Evolutionary conservation across 1,140 invertebrate genomes (phyloP), one percentile per base, ranked within the genome.

Genomic region (Drosophila bocki): DNA sequence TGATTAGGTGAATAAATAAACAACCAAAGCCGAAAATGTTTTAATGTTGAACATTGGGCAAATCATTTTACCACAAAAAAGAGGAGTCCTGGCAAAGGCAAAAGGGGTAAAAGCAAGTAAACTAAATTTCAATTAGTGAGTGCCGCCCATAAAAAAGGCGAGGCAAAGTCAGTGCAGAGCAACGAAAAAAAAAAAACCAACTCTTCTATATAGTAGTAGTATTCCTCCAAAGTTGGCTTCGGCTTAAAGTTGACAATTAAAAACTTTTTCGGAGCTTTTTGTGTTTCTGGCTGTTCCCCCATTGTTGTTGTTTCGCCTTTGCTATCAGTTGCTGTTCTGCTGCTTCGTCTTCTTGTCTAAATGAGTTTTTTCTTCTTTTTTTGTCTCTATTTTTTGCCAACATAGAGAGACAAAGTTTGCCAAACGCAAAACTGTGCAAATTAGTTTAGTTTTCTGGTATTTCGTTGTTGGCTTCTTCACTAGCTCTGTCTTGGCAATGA

Each of bases 181-280:
- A 26, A 26, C 26, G 26, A 26, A 26, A 26, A 26, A 26, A 45
- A 19, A 70, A 51, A 51, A 70, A 53, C 44, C 44, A 50, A 64
- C 51, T 62, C 35, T 37, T 50, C 19, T 29, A 22, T 35, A 35
- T 35, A 60, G 54, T 26, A 37, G 26, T 35, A 60, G 54, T 26
- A 37, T 35, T 71, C 32, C 44, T 26, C 2, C 53, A 39, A 70
- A 67, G 61, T 70, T 70, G 44, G 37, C 44, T 42, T 87, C 77
- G 68, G 80, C 77, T 87, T 77, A 87, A 87, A 87, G 83, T 87
- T 87, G 83, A 87, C 83, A 87, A 87, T 87, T 87, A 87, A 87
- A 86, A 87, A 87, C 78, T 87, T 86, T 72, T 41, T 68, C n/a
- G 60, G 48, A 59, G 60, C 35, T 56, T 75, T 70, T 51, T 63